Evolutionary conservation across 2,797 vertebrate genomes (phyloP).

Genomic region (Poecile montanus): DNA sequence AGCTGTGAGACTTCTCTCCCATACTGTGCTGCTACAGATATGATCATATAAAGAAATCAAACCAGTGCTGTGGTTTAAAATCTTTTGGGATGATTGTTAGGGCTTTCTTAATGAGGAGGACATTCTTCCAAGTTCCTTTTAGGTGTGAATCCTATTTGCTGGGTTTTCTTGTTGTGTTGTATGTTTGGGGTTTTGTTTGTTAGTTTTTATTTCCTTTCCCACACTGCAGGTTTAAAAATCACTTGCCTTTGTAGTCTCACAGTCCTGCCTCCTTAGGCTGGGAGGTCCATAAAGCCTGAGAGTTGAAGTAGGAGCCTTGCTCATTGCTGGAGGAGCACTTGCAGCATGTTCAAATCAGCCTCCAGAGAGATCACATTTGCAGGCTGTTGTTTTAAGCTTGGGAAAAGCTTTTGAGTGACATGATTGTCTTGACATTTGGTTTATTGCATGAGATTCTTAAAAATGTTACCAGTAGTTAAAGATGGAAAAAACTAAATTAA

Average conservation of each 20-base stretch:
- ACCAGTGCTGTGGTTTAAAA: not conserved
- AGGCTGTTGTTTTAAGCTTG: not conserved
- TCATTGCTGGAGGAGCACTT: not conserved
- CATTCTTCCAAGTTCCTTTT: not conserved
- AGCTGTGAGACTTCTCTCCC: not conserved
- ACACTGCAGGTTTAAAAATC: not conserved
- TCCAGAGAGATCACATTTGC: not conserved
- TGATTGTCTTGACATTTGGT: constrained; percentile 30
- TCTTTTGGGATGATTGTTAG: not conserved
- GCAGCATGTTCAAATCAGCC: not conserved
- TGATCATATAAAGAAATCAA: not conserved
- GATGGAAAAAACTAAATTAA: constrained; percentile 31
- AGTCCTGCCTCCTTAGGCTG: accelerated
- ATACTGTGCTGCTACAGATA: not conserved
- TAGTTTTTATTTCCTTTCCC: not conserved
- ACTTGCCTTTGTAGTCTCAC: not conserved
- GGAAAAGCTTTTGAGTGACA: constrained; percentile 1
- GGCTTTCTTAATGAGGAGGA: not conserved
- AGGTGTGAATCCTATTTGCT: not conserved
- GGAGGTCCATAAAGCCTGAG: not conserved
- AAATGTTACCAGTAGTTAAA: not conserved
- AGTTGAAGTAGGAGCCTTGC: not conserved
- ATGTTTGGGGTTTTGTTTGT: not conserved
- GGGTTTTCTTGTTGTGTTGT: not conserved
- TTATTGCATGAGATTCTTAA: constrained; percentile 13